Evolutionary conservation across 2,888 invertebrate genomes (phyloP).

Genomic region (Noctua pronuba): DNA sequence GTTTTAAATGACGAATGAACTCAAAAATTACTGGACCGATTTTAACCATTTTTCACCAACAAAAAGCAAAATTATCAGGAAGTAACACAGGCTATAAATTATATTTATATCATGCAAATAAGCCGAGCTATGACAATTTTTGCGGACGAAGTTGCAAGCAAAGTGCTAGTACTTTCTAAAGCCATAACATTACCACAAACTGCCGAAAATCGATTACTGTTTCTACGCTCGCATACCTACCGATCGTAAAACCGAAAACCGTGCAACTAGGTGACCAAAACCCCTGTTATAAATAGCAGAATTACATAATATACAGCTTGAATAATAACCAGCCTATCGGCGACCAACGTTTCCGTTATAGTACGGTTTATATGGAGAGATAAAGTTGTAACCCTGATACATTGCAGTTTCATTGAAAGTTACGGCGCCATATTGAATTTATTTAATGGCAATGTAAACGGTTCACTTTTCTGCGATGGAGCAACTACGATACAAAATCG

Average conservation of each 20-base stretch:
- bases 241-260: conserved; percentile 12
- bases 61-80: no score
- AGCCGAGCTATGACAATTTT: no score
- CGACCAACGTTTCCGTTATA: conserved; percentile 40
- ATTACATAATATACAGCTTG: conserved; percentile 35
- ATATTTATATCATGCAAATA: no score
- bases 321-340: conserved; percentile 47
- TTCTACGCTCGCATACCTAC: background rate
- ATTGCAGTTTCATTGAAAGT: conserved; percentile 12
- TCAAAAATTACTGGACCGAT: no score
- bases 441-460: background rate
- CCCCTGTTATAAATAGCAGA: conserved; percentile 37
- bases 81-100: no score
- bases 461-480: background rate
- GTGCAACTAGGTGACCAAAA: conserved; percentile 42
- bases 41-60: no score
- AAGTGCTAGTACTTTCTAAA: background rate
- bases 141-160: no score
- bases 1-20: no score
- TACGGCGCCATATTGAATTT: conserved; percentile 6
- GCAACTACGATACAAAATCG: background rate
- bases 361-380: conserved; percentile 20
- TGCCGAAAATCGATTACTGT: conserved; percentile 8
- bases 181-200: background rate
- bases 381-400: conserved; percentile 26